A percentile compares a stretch with the other conserved stretches of the same genome.
Evolutionary conservation across 2,888 invertebrate genomes (phyloP).

Genomic region (Clivina fossor): DNA sequence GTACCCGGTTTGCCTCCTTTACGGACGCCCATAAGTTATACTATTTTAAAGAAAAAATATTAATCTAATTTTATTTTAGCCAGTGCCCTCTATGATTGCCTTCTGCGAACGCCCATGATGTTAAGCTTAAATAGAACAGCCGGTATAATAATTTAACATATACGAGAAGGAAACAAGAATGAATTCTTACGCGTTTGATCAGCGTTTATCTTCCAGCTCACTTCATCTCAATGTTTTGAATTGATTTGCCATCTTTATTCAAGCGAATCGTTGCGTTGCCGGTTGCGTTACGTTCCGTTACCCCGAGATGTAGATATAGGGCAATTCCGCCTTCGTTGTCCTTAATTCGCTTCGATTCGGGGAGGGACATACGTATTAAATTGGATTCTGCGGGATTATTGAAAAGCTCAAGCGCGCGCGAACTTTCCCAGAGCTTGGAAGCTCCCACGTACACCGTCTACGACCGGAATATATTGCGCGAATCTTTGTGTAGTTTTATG

Average conservation of each 20-base stretch:
- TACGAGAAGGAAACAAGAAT: too few relatives aligned
- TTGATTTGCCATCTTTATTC: not conserved
- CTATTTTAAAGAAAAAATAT: too few relatives aligned
- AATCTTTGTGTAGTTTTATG: conserved; percentile 34
- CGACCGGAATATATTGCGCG: conserved; percentile 25
- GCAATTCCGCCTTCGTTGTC: not conserved
- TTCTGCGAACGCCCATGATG: too few relatives aligned
- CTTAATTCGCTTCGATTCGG: conserved; percentile 30
- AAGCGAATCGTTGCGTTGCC: not conserved
- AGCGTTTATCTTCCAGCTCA: not conserved
- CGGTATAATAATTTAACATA: too few relatives aligned
- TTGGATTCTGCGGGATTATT: conserved; percentile 46
- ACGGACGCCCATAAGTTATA: too few relatives aligned
- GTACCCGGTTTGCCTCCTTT: too few relatives aligned
- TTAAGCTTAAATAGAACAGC: too few relatives aligned
- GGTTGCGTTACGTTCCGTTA: not conserved
- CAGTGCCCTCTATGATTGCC: too few relatives aligned
- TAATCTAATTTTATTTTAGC: too few relatives aligned
- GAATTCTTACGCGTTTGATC: too few relatives aligned
- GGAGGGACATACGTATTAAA: conserved; percentile 37
- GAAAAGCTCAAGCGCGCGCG: conserved; percentile 38
- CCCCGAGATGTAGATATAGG: not conserved
- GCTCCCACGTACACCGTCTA: conserved; percentile 10
- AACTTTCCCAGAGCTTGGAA: too few relatives aligned
- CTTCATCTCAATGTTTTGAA: not conserved